Percentiles rank a stretch among this genome's conserved stretches.
Conservation (phyloP, 2,888 invertebrate genomes). For the Eupeodes latifasciatus region DNA sequence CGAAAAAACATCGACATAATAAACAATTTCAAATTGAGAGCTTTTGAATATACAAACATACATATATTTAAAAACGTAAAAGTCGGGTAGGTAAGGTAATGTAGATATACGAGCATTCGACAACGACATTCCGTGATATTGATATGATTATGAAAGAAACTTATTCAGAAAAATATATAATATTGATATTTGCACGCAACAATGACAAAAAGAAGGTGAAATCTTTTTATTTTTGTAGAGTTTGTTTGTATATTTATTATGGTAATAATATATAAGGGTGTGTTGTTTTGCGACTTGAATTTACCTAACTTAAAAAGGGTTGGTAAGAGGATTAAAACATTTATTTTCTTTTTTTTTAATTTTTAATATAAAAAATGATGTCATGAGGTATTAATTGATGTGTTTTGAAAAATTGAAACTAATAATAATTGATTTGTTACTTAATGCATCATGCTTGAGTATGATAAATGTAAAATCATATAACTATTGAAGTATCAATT, state of each 20-base stretch:
- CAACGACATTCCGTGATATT: not conserved
- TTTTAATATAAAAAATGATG: not conserved
- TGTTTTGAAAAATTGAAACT: not conserved
- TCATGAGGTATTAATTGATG: not conserved
- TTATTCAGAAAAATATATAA: not conserved
- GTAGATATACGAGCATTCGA: no score
- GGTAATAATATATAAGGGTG: not conserved
- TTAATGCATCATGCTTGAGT: not conserved
- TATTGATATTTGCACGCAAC: not conserved
- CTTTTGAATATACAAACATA: not conserved
- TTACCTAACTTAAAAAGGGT: not conserved
- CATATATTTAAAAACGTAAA: no score
- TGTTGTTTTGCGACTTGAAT: conserved; percentile 2
- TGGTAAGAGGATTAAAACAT: not conserved
- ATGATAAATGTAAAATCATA: no score
- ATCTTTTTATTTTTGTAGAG: not conserved
- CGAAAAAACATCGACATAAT: not conserved
- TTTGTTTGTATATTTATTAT: conserved; percentile 1
- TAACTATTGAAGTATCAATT: no score
- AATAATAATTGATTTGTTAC: not conserved
- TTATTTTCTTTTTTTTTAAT: not conserved
- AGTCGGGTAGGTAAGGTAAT: no score
- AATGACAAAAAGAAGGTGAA: not conserved
- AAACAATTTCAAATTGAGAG: conserved; percentile 1
- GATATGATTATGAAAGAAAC: conserved; percentile 12